A percentile compares a stretch with the other conserved stretches of the same genome.
These are phyloP conservation scores for Sterna hirundo DNA, from an alignment of 2,113 vertebrate species.

Conservation along the genomic window DNA sequence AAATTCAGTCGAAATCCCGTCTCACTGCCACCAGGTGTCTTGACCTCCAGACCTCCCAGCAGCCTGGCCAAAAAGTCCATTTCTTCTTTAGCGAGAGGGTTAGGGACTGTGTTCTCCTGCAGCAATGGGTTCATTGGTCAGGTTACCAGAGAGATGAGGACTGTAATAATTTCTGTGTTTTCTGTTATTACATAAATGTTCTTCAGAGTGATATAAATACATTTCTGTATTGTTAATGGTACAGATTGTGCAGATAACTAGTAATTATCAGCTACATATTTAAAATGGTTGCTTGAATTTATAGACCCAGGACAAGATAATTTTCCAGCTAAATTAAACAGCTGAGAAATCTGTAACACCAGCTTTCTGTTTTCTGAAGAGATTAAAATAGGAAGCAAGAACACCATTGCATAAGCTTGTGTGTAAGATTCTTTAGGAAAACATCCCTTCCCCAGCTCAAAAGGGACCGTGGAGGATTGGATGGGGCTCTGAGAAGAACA, in stretches of 20 bases:
- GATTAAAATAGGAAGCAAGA: background rate
- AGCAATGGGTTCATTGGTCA: background rate
- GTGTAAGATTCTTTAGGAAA: background rate
- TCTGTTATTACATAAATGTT: background rate
- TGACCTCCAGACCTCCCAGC: constrained; percentile 88
- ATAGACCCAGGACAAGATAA: background rate
- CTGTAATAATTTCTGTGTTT: background rate
- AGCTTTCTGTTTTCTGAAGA: background rate
- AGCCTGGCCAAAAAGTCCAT: constrained; percentile 91
- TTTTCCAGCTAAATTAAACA: background rate
- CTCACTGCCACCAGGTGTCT: constrained; percentile 78
- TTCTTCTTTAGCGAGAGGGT: constrained; percentile 95
- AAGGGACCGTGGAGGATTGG: background rate
- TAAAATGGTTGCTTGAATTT: background rate
- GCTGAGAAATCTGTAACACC: background rate
- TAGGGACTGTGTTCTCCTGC: constrained; percentile 88
- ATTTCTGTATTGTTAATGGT: background rate
- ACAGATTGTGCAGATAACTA: background rate
- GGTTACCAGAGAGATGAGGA: background rate
- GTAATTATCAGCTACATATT: background rate
- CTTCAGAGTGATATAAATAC: background rate
- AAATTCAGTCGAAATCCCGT: constrained; percentile 89
- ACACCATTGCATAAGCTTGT: background rate
- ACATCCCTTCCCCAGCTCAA: background rate
- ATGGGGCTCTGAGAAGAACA: background rate